Conservation (phyloP, 2,113 vertebrate species). For the Meriones unguiculatus region DNA sequence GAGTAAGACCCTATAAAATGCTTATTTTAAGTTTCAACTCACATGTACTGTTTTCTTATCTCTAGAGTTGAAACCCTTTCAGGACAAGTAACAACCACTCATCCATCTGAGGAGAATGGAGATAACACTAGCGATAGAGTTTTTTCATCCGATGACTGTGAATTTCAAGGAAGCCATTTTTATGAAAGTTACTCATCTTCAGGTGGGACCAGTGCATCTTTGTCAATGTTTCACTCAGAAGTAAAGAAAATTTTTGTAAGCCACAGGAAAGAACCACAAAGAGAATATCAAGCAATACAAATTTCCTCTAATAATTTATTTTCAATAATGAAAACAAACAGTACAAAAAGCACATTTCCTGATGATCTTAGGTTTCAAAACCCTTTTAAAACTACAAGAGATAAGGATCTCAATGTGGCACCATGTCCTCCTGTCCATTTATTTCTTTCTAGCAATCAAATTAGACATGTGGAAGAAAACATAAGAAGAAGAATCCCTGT, state of each 20-base stretch:
- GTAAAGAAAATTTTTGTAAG: slow-evolving; percentile 37
- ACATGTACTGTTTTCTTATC: slow-evolving; percentile 32
- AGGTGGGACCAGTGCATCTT: not conserved
- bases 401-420: slow-evolving; percentile 22
- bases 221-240: slow-evolving; percentile 53
- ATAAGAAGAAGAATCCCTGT: slow-evolving; percentile 59
- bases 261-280: not conserved
- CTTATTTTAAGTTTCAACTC: not conserved
- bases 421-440: slow-evolving; percentile 60
- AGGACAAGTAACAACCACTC: not conserved
- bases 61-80: slow-evolving; percentile 58
- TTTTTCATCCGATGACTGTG: not conserved
- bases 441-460: slow-evolving; percentile 67
- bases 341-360: slow-evolving; percentile 41
- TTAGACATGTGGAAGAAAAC: slow-evolving; percentile 73
- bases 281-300: slow-evolving; percentile 4
- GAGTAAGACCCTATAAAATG: not conserved
- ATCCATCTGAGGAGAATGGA: slow-evolving; percentile 55
- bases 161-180: not conserved
- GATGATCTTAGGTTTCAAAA: slow-evolving; percentile 47
- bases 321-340: slow-evolving; percentile 74
- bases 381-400: not conserved
- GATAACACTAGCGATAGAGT: not conserved
- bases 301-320: slow-evolving; percentile 55
- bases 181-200: slow-evolving; percentile 32